Base-by-base conservation (phyloP, 2,113 vertebrate genomes). In the Indicator maculatus region DNA sequence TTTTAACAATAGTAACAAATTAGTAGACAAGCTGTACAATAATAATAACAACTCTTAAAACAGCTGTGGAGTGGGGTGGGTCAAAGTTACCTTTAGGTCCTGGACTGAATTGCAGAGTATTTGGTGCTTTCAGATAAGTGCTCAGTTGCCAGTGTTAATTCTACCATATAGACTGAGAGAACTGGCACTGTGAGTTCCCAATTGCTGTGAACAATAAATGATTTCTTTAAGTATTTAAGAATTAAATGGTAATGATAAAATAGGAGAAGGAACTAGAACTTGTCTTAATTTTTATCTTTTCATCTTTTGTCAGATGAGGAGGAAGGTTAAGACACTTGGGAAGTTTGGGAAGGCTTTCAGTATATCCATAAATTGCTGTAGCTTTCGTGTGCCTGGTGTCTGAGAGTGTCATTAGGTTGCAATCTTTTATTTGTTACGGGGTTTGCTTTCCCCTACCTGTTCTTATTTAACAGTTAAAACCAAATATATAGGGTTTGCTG, bases 1-100 rank as follows among this genome's bases (percentile, higher is more conserved):
- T 72, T 95, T 90, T 96, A 95, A 86, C 77, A 96, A 82, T 86
- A 91, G 41, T 76, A 93, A 86, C 92, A 82, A 96, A 96, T 95
- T 72, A 92, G 78, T 47, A 89, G 91, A 96, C 61, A 95, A 96
- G 93, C 70, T 67, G 58, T 70, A 83, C 77, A 77, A 11, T 94
- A 91, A 95, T 96, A 97, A 87, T 69, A 89, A 89, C 75, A 89
- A 89, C 75, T 93, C 85, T 60, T 82, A 73, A 4, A 88, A 71
- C 94, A 96, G 90, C 88, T 95, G 95, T 80, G 73, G 83, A 86
- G 81, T 45, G 70, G 84, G 95, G 38, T n/a, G 24, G 81, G 86
- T 93, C 95, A 95, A 93, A 92, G 86, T 90, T 90, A 93, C 92
- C 93, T 94, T 91, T 91, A 90, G 90, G 73, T 93, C 56, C 78